Conservation (phyloP, 37 sponge, comb jelly and placozoan species). For the Crambe crambe region DNA sequence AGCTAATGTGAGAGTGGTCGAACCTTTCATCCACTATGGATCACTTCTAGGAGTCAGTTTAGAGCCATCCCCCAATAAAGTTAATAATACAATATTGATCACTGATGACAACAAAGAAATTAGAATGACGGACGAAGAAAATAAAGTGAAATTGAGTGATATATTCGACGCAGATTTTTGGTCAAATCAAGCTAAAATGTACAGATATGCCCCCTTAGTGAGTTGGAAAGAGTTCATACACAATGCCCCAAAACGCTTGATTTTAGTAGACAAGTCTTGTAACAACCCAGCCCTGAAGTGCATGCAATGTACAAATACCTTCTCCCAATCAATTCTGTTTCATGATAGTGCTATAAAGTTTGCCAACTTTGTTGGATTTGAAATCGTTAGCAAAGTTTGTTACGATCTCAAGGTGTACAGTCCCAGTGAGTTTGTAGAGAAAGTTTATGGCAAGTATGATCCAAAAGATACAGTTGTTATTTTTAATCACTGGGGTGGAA, state of each 20-base stretch:
- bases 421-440: background rate
- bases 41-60: background rate
- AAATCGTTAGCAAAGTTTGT: background rate
- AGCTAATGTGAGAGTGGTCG: background rate
- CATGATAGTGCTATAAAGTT: background rate
- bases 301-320: background rate
- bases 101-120: background rate
- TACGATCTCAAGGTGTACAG: background rate
- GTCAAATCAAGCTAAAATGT: background rate
- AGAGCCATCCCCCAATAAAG: background rate
- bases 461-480: background rate
- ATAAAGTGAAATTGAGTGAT: background rate
- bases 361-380: background rate
- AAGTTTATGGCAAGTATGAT: background rate
- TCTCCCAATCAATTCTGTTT: background rate
- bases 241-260: background rate
- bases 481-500: background rate
- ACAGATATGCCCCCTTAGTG: background rate
- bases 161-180: background rate
- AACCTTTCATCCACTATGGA: background rate
- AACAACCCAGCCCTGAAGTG: background rate
- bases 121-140: background rate
- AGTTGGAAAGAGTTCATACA: background rate
- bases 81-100: background rate
- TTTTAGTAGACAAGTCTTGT: background rate